Conservation (phyloP, 2,113 vertebrate species). For the Periophthalmodon schlosseri region DNA sequence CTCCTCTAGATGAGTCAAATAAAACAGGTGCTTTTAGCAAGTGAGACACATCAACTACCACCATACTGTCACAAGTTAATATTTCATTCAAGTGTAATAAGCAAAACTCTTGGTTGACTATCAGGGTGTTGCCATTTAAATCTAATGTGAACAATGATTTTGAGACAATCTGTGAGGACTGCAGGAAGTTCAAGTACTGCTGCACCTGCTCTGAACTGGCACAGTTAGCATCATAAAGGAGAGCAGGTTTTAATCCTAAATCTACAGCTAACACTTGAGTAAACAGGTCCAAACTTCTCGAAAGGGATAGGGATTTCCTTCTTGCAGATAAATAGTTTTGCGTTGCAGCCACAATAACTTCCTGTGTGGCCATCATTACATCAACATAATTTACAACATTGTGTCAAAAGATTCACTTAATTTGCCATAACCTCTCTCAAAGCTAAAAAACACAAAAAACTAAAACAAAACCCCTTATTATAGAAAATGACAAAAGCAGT, state of each 20-base stretch:
- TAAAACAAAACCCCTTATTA: background rate
- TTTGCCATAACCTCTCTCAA: background rate
- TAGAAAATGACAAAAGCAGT: background rate
- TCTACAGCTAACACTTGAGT: constrained; percentile 83
- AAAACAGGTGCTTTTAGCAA: constrained; percentile 69
- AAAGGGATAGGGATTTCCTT: constrained; percentile 62
- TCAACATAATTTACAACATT: background rate
- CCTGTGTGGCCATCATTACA: constrained; percentile 48
- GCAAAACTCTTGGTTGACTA: constrained; percentile 69
- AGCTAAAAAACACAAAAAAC: background rate
- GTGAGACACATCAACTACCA: constrained; percentile 80
- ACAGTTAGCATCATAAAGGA: constrained; percentile 83
- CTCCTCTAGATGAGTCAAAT: constrained; percentile 24
- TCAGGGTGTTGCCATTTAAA: constrained; percentile 72
- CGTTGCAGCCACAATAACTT: constrained; percentile 76
- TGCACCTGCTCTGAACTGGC: constrained; percentile 75
- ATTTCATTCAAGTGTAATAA: constrained; percentile 65
- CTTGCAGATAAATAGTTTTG: constrained; percentile 70
- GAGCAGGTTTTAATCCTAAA: constrained; percentile 83
- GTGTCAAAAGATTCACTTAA: background rate
- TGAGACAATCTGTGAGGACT: constrained; percentile 67
- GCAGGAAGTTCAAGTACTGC: constrained; percentile 77
- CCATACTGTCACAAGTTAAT: constrained; percentile 31
- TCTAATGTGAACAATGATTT: constrained; percentile 74
- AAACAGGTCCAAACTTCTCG: constrained; percentile 78